Evolutionary conservation across 1,140 invertebrate species (phyloP), one percentile per base, ranked within the genome.

Genomic region (Maconellicoccus hirsutus): DNA sequence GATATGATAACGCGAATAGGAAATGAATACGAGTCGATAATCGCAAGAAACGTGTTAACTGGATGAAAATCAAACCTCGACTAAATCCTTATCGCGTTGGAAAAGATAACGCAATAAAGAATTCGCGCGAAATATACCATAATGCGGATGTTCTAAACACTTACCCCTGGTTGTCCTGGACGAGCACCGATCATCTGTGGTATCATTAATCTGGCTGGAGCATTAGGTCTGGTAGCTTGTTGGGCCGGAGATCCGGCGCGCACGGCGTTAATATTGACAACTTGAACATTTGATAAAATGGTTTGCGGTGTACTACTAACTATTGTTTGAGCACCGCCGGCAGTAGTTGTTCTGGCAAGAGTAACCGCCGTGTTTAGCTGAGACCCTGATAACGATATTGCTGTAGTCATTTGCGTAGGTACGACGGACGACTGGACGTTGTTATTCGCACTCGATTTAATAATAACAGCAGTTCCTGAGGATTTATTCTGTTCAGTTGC

Each of bases 281-380:
- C 90, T 79, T 92, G 90, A 74, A 94, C 88, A 82, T 90, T 90
- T 73, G 86, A 84, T 71, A 89, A 81, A 76, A 87, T 84, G 74
- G 82, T 79, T 14, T 83, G 84, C 70, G 84, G 84, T 63, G 81
- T 80, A 72, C 83, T 81, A 71, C 80, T 80, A 59, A 82, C 81
- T 72, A 85, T 81, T 26, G 82, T 81, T 10, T 71, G 71, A 75
- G 69, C 71, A 27, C 71, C 69, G 27, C 69, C 61, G 19, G 73
- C 66, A 69, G 69, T 63, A 8, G 72, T 71, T 8, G 85, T 85
- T 83, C 88, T 86, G 52, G 87, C 86, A 71, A 87, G 85, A 70
- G 86, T 85, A 73, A 88, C 85, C 72, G 72, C 72, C 72, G 72
- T 73, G 27, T 71, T 73, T 3, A 66, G 25, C 25, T 66, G 61